A percentile compares a stretch with the other conserved stretches of the same genome.
Conservation (phyloP, 2,797 vertebrate genomes). For the Paramormyrops hopkinsi region DNA sequence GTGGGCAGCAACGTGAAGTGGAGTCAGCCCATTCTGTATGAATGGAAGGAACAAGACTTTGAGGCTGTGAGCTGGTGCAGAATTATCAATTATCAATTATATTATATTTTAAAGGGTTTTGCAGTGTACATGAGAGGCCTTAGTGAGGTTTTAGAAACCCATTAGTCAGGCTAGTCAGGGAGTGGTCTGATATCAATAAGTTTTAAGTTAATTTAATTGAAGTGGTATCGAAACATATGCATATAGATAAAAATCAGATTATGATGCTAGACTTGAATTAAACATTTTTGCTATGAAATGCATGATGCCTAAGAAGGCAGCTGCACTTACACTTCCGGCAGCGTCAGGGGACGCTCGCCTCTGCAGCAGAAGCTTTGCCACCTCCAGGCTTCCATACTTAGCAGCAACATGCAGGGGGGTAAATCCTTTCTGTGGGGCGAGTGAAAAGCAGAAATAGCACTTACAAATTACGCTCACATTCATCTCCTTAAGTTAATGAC, state of each 20-base stretch:
- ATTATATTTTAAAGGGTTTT: not conserved
- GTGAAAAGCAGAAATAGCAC: not conserved
- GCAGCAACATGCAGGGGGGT: constrained; percentile 70
- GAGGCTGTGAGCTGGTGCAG: not conserved
- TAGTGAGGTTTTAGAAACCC: not conserved
- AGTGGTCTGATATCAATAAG: not conserved
- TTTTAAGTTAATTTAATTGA: not conserved
- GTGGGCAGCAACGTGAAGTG: not conserved
- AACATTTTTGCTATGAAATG: not conserved
- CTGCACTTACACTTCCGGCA: constrained; percentile 59
- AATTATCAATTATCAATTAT: not conserved
- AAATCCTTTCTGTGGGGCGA: constrained; percentile 62
- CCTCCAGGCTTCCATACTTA: constrained; percentile 71
- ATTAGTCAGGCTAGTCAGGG: not conserved
- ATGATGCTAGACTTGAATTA: not conserved
- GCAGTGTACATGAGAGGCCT: not conserved
- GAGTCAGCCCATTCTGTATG: not conserved
- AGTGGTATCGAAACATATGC: not conserved
- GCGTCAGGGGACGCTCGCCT: constrained; percentile 64
- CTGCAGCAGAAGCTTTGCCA: constrained; percentile 70
- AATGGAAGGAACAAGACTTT: not conserved
- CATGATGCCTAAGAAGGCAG: not conserved
- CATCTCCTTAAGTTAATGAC: not conserved
- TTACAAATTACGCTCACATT: not conserved
- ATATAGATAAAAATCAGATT: not conserved